phyloP scores from a whole-genome alignment of 1,140 invertebrate genomes.

The Caerostris extrusa region DNA sequence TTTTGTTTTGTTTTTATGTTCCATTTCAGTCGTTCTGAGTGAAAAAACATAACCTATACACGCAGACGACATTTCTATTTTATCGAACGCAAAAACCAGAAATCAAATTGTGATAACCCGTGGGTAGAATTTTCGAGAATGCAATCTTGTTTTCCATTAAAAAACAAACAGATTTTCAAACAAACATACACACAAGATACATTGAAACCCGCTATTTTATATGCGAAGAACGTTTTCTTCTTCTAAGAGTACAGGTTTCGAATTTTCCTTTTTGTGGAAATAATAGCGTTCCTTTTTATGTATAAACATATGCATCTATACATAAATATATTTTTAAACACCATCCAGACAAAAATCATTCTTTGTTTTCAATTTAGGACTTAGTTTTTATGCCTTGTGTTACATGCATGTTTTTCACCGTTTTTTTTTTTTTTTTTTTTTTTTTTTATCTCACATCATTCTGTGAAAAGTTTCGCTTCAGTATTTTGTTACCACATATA shows the following conservation, averaged over 20 bases:
- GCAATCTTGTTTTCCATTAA: conserved; percentile 53
- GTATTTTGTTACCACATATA: neutral
- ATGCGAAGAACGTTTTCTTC: neutral
- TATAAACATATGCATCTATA: conserved; percentile 1
- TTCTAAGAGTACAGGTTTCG: conserved; percentile 33
- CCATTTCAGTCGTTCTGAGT: neutral
- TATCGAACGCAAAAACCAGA: conserved; percentile 49
- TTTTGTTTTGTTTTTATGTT: neutral
- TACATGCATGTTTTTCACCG: conserved; percentile 33
- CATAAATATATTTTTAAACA: conserved; percentile 48
- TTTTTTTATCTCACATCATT: neutral
- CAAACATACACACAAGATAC: neutral
- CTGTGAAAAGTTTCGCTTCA: neutral
- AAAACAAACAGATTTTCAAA: conserved; percentile 43
- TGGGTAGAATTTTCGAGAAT: conserved; percentile 54
- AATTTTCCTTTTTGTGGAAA: conserved; percentile 31
- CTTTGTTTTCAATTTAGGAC: too few species aligned
- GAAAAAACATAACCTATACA: conserved; percentile 7
- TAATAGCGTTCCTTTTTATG: conserved; percentile 34
- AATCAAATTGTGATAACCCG: conserved; percentile 44
- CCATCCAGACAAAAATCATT: conserved; percentile 8
- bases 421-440: neutral
- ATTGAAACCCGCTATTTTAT: conserved; percentile 19
- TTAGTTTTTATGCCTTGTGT: neutral
- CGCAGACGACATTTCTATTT: conserved; percentile 58